Evolutionary conservation across 2,797 vertebrate species (phyloP).

Genomic region (Perdix hodgsoniae): DNA sequence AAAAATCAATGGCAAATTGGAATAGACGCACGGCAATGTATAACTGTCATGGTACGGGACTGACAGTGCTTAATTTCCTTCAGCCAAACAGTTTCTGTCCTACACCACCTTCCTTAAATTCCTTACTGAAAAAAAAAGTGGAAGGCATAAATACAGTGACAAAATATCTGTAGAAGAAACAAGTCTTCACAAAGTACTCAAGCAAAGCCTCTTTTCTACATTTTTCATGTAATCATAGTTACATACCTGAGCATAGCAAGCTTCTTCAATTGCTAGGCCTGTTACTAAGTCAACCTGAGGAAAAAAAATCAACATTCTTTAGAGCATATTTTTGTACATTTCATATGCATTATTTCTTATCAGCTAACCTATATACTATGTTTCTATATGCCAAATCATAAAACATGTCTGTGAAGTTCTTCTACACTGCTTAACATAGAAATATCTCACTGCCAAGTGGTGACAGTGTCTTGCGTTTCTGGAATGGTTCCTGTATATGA

Average conservation of each 20-base stretch:
- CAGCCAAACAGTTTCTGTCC: background rate
- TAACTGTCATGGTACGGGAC: background rate
- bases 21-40: background rate
- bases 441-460: background rate
- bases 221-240: background rate
- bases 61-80: background rate
- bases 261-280: slow-evolving; percentile 97
- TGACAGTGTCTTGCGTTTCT: background rate
- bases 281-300: slow-evolving; percentile 94
- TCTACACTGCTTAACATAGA: background rate
- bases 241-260: slow-evolving; percentile 96
- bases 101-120: background rate
- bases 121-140: background rate
- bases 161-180: background rate
- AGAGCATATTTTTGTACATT: background rate
- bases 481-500: background rate
- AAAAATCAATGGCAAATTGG: background rate
- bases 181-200: background rate
- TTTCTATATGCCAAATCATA: background rate
- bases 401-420: background rate
- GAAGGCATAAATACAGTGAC: background rate
- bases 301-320: slow-evolving; percentile 32
- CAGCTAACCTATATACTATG: background rate
- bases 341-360: background rate
- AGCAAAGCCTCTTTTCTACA: background rate